phyloP scores from a whole-genome alignment of 2,113 vertebrate genomes.

The Zosterops pallidus region DNA sequence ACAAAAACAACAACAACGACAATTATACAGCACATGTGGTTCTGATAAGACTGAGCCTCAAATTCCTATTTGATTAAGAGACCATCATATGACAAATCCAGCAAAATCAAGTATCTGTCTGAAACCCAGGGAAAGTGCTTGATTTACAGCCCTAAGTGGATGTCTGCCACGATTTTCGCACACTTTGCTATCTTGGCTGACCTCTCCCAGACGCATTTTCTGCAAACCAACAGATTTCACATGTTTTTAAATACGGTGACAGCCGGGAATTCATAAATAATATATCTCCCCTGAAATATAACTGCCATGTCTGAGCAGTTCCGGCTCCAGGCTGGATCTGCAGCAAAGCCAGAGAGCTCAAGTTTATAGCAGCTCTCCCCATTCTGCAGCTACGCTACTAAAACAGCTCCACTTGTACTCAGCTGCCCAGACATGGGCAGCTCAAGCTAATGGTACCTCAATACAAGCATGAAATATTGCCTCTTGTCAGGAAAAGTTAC shows the following conservation, averaged over 20 bases:
- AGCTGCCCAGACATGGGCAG: not conserved
- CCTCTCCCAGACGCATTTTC: conserved; percentile 53
- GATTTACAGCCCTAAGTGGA: conserved; percentile 54
- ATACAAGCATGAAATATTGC: not conserved
- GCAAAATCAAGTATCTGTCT: conserved; percentile 35
- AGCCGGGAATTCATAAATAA: conserved; percentile 64
- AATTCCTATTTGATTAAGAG: conserved; percentile 51
- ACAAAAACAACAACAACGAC: not conserved
- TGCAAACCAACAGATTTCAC: conserved; percentile 34
- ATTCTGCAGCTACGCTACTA: not conserved
- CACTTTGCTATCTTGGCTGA: conserved; percentile 33
- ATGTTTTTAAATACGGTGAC: conserved; percentile 52
- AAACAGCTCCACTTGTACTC: not conserved
- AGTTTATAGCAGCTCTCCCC: conserved; percentile 6
- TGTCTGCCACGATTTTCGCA: conserved; percentile 40
- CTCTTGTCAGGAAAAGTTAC: not conserved
- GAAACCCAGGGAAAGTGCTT: not conserved
- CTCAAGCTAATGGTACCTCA: not conserved
- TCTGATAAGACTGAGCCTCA: conserved; percentile 35
- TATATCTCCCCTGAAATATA: conserved; percentile 44
- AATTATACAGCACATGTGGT: conserved; percentile 36
- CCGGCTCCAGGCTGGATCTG: not conserved
- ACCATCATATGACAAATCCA: conserved; percentile 28
- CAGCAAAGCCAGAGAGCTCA: not conserved
- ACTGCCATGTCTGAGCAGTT: conserved; percentile 15